Evolutionary conservation across 2,888 invertebrate genomes (phyloP).

Genomic region (Periphyllus acericola): DNA sequence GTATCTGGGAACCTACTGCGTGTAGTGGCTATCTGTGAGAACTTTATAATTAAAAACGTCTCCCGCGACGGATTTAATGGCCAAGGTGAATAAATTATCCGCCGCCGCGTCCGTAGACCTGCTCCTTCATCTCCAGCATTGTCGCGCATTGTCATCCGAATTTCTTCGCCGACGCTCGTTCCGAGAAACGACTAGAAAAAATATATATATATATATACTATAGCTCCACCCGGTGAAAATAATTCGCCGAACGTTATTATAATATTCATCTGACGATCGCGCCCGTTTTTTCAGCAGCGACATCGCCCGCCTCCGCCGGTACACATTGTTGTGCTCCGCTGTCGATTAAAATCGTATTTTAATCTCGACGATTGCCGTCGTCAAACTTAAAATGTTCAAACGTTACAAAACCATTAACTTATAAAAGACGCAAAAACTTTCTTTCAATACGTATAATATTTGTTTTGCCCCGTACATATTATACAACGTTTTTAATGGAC

Average conservation of each 20-base stretch:
- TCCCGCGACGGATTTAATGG: conserved; percentile 44
- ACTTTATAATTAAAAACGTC: conserved; percentile 61
- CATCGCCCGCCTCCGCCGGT: neutral
- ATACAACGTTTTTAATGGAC: conserved; percentile 11
- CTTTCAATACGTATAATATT: neutral
- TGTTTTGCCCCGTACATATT: neutral
- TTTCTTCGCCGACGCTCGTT: conserved; percentile 4
- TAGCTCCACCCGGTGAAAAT: neutral
- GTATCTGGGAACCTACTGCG: conserved; percentile 6
- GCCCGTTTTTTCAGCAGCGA: neutral
- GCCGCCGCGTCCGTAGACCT: neutral
- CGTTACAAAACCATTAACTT: neutral
- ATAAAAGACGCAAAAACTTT: neutral
- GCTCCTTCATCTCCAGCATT: neutral
- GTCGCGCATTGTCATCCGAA: conserved; percentile 29
- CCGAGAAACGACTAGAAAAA: neutral
- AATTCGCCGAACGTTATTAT: neutral
- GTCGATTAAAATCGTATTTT: neutral
- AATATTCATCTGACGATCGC: neutral
- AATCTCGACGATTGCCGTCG: neutral
- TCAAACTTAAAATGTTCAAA: neutral
- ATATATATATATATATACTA: no score
- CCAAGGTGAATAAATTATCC: conserved; percentile 57
- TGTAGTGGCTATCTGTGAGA: conserved; percentile 57
- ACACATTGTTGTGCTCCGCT: neutral